Evolutionary conservation across 1,140 invertebrate genomes (phyloP), one percentile per base, ranked within the genome.

Genomic region (Habropoda laboriosa): DNA sequence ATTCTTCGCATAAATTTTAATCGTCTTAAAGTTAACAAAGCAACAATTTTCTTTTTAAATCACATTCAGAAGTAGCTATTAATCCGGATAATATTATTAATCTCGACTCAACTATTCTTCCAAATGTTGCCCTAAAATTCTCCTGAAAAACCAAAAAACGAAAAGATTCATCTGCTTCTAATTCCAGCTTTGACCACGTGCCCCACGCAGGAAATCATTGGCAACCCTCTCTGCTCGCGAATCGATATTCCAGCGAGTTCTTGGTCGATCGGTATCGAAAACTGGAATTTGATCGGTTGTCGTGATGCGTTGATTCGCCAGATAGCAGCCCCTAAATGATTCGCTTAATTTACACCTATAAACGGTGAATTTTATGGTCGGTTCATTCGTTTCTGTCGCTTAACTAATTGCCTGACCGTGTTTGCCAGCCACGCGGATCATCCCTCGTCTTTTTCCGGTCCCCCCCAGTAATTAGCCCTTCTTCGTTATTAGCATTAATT

Each of bases 401-500:
- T 71, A 78, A 72, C 76, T 78, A 78, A 78, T 78, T 78, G 76
- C 67, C 55, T 38, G 35, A 2, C 53, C 27, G 42, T 71, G 76
- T 79, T 72, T 72, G 68, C 45, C n/a, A 18, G 47, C 27, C 74
- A n/a, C 61, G 32, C 6, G 42, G 51, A 30, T 66, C 78, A 66
- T 63, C 61, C 47, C 70, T 51, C 60, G 58, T 61, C 77, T 73
- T 74, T 64, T 75, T 57, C 61, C 51, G 21, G 21, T 38, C 58
- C 8, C 27, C 47, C 58, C 8, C 27, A 40, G 61, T 66, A 80
- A 76, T 80, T 66, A 71, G 47, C 60, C 42, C 51, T 76, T 61
- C 61, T 70, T 79, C 30, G 12, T 79, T 73, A 74, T 70, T 79
- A 82, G 68, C 70, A 71, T 79, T 79, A 79, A 81, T 78, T 73